These are phyloP conservation scores for Drosophila tani DNA, from an alignment of 1,140 invertebrate genomes.

Conservation along the genomic window DNA sequence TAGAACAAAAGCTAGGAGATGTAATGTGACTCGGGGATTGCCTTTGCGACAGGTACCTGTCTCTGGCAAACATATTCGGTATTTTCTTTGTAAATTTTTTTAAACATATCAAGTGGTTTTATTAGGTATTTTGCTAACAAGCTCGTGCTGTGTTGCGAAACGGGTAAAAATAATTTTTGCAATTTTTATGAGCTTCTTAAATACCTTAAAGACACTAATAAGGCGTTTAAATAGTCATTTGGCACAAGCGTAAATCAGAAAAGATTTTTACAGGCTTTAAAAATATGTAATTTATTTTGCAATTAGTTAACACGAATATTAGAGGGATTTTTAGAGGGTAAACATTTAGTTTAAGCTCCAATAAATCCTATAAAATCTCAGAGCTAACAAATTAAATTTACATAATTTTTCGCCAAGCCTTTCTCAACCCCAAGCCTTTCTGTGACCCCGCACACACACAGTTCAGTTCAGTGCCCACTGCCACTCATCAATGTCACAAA, in stretches of 20 bases:
- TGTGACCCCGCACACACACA: slow-evolving; percentile 17
- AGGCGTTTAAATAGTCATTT: neutral
- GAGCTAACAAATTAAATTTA: slow-evolving; percentile 5
- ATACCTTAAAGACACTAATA: neutral
- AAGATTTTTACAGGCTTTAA: neutral
- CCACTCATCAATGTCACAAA: slow-evolving; percentile 51
- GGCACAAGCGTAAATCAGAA: neutral
- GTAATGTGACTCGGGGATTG: slow-evolving; percentile 18
- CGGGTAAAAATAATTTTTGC: neutral
- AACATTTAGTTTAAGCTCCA: neutral
- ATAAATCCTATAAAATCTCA: neutral
- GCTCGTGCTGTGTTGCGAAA: neutral
- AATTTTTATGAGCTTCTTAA: slow-evolving; percentile 2
- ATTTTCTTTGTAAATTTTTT: slow-evolving; percentile 11
- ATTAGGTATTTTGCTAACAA: neutral
- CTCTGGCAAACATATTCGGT: neutral
- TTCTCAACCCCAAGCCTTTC: neutral
- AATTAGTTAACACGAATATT: neutral
- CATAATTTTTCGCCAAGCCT: neutral
- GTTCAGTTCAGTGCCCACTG: slow-evolving; percentile 30
- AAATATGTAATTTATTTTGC: neutral
- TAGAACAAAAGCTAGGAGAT: slow-evolving; percentile 31
- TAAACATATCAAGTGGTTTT: neutral
- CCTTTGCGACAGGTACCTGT: slow-evolving; percentile 4
- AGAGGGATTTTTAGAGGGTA: neutral